A percentile compares a stretch with the other conserved stretches of the same genome.
Conservation (phyloP, 2,797 vertebrate genomes). For the Mustela erminea region DNA sequence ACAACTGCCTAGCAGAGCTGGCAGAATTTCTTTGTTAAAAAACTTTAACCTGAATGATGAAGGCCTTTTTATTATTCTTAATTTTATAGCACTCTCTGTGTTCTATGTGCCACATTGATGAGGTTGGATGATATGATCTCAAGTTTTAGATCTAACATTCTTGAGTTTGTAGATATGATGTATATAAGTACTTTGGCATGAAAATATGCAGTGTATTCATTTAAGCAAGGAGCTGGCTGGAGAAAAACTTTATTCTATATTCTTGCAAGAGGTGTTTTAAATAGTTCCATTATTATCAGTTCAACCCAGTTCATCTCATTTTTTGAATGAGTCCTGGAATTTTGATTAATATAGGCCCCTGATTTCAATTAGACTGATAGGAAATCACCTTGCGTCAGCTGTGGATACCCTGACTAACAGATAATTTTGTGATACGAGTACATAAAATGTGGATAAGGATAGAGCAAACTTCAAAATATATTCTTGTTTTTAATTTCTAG, state of each 20-base stretch:
- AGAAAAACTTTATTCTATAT: background rate
- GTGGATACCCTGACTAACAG: background rate
- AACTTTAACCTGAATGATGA: background rate
- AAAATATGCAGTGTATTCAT: background rate
- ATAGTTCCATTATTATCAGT: background rate
- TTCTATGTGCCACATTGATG: background rate
- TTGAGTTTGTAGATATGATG: background rate
- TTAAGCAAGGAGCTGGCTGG: background rate
- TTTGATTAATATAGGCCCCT: background rate
- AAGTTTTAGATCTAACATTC: background rate
- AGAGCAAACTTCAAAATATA: background rate
- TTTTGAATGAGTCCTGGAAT: background rate
- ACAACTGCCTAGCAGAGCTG: background rate
- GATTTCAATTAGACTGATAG: background rate
- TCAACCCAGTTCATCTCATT: background rate
- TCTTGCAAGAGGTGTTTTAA: background rate
- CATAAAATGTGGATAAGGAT: background rate
- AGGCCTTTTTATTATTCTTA: background rate
- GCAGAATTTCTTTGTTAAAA: background rate
- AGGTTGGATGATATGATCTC: background rate
- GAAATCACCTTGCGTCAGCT: background rate
- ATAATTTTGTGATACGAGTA: background rate
- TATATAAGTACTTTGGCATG: background rate
- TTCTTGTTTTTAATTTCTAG: background rate
- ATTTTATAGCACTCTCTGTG: background rate